These are phyloP conservation scores for Anoura caudifer DNA, from an alignment of 2,113 vertebrate species.

Conservation along the genomic window DNA sequence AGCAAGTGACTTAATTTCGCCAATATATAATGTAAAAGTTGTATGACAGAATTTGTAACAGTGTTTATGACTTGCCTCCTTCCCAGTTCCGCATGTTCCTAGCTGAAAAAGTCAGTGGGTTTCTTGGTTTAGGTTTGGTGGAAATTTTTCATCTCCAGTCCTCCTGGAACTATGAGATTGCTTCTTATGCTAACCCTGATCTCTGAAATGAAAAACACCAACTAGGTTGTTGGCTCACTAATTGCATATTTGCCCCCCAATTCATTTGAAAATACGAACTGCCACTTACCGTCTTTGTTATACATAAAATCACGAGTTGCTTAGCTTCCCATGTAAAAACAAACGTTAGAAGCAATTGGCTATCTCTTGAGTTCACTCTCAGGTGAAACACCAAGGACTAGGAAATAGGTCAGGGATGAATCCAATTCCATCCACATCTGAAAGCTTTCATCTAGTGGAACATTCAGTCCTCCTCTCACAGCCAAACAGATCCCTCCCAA, in stretches of 20 bases:
- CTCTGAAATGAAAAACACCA: not conserved
- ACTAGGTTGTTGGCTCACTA: not conserved
- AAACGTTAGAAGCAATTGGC: not conserved
- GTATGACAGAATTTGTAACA: not conserved
- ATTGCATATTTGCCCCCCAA: not conserved
- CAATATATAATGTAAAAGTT: not conserved
- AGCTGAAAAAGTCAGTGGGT: not conserved
- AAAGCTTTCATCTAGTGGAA: constrained; percentile 42
- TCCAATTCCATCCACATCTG: constrained; percentile 40
- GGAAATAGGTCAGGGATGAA: not conserved
- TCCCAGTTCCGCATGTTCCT: not conserved
- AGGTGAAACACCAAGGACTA: not conserved
- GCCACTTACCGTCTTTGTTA: not conserved
- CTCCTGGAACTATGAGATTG: not conserved
- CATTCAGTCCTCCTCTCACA: not conserved
- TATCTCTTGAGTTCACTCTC: constrained; percentile 20
- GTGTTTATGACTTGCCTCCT: not conserved
- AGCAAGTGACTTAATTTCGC: not conserved
- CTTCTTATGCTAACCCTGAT: not conserved
- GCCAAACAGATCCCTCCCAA: constrained; percentile 24
- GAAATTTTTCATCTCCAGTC: not conserved
- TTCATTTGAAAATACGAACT: not conserved
- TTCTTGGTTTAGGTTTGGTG: not conserved
- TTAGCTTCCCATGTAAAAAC: not conserved
- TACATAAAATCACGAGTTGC: not conserved